A percentile compares a stretch with the other conserved stretches of the same genome.
These are phyloP conservation scores for Sciurus carolinensis DNA, from an alignment of 2,797 vertebrate species.

Conservation along the genomic window DNA sequence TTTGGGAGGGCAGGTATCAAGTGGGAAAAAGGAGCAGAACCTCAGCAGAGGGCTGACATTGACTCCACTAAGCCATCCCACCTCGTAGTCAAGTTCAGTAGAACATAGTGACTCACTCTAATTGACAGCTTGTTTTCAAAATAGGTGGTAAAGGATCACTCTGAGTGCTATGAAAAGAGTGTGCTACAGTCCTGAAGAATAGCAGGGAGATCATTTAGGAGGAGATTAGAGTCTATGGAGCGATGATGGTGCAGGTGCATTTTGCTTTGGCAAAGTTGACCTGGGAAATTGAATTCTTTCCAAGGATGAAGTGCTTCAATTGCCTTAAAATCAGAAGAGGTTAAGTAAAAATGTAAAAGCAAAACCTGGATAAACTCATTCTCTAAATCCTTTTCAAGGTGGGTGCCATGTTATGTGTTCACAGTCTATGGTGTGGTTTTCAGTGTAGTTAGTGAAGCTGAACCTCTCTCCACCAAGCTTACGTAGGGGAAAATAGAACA, in stretches of 20 bases:
- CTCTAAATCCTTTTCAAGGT: not conserved
- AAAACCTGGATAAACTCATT: not conserved
- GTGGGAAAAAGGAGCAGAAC: not conserved
- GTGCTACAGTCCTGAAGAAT: not conserved
- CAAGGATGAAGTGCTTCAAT: not conserved
- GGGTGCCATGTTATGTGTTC: not conserved
- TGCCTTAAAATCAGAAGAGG: not conserved
- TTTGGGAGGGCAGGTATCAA: no score
- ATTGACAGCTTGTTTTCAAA: not conserved
- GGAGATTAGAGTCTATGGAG: not conserved
- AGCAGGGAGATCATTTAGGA: not conserved
- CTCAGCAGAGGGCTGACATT: not conserved
- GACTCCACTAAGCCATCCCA: not conserved
- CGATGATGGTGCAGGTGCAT: not conserved
- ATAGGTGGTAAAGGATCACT: not conserved
- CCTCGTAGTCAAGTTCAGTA: not conserved
- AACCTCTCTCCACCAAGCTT: not conserved
- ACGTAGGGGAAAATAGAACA: not conserved
- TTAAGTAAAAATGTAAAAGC: slow-evolving; percentile 26
- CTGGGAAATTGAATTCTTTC: slow-evolving; percentile 20
- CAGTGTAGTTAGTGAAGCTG: not conserved
- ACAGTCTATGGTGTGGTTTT: not conserved
- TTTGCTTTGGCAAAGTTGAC: slow-evolving; percentile 27
- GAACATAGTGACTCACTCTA: not conserved
- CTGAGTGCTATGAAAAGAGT: not conserved